Base-by-base conservation (phyloP, 2,113 vertebrate genomes). In the Mobula birostris region DNA sequence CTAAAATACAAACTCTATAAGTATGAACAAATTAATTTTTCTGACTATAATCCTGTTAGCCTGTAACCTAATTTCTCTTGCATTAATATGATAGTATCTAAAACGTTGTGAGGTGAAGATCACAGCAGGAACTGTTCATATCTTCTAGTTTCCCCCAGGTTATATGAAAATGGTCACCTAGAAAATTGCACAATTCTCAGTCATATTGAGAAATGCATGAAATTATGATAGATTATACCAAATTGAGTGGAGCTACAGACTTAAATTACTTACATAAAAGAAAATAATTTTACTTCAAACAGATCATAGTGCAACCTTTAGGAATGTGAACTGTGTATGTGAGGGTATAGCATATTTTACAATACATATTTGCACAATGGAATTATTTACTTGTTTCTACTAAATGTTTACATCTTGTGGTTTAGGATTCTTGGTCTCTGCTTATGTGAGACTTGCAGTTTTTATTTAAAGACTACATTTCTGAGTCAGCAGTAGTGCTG, bases 111-210 rank as follows among this genome's bases (percentile, higher is more conserved):
- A 91, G 68, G 68, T 91, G 63, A 70, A 29, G 14, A 32, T 70
- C n/a, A 70, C 63, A 91, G 63, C 24, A 66, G 58, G 4, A 14
- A 19, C 15, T n/a, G 66, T 90, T 29, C 85, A 90, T 6, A 90
- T 27, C 63, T 91, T 91, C 14, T 61, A 91, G 66, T 70, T 21
- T 36, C 87, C 87, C 87, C 68, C 63, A 36, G 63, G 87, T 70
- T 91, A 91, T 68, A 91, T 36, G 15, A 91, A 32, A 66, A 3
- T 66, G 2, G 14, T 66, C 63, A 70, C 87, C 87, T 91, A 40
- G 24, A 91, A 91, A 91, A 70, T 91, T 91, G 66, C 83, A 91
- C 8, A 91, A 91, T 61, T 91, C 63, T 68, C 63, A 70, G 17
- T 40, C 87, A 27, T 68, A 36, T 68, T 36, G 15, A 68, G 87